phyloP scores from a whole-genome alignment of 2,113 vertebrate genomes.

The Solenodon paradoxus region DNA sequence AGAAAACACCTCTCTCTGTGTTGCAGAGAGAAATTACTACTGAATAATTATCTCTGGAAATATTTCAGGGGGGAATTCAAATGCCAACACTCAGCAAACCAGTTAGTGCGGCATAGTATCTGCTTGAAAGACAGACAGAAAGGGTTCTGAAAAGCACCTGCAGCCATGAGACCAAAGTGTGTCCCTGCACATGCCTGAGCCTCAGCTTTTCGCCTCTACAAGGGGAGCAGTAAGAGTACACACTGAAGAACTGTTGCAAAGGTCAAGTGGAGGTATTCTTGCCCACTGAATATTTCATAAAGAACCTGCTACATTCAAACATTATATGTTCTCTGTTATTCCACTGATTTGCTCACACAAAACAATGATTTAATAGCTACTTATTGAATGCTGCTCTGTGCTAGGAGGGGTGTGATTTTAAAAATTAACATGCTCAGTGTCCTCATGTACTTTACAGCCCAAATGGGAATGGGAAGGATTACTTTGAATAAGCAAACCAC shows the following conservation, averaged over 20 bases:
- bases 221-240: not conserved
- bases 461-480: accelerated
- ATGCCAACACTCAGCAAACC: accelerated
- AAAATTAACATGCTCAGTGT: accelerated
- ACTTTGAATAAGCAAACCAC: not conserved
- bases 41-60: not conserved
- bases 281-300: not conserved
- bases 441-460: not conserved
- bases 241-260: not conserved
- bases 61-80: not conserved
- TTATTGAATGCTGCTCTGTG: not conserved
- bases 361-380: not conserved
- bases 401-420: not conserved
- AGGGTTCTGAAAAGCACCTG: not conserved
- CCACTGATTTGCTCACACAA: not conserved
- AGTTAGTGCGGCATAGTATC: not conserved
- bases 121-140: not conserved
- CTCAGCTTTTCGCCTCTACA: not conserved
- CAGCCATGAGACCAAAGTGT: accelerated
- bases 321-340: not conserved
- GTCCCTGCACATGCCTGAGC: not conserved
- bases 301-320: not conserved
- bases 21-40: not conserved
- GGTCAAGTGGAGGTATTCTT: not conserved
- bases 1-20: not conserved